These are phyloP conservation scores for Acromyrmex charruanus DNA, from an alignment of 1,140 invertebrate species.

Conservation along the genomic window DNA sequence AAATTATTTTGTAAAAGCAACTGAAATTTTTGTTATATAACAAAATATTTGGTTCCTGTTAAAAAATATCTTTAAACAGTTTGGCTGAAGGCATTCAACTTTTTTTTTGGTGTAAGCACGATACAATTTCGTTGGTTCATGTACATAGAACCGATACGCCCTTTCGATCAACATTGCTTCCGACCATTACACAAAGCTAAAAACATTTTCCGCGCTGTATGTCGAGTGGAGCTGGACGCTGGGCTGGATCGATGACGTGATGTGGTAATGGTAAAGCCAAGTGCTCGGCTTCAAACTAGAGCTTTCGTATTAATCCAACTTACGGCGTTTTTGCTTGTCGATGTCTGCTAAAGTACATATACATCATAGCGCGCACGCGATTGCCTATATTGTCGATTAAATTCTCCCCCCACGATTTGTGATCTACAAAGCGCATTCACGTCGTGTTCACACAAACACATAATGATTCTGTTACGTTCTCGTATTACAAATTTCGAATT, in stretches of 20 bases:
- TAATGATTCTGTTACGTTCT: neutral
- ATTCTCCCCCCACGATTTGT: neutral
- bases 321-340: constrained; percentile 4
- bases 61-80: too few relatives aligned
- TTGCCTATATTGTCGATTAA: neutral
- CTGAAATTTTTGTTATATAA: too few relatives aligned
- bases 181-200: constrained; percentile 14
- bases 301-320: constrained; percentile 35
- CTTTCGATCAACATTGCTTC: constrained; percentile 37
- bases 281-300: constrained; percentile 9
- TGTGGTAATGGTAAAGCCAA: constrained; percentile 37
- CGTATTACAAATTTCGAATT: neutral
- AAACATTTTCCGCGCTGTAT: constrained; percentile 40
- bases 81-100: too few relatives aligned
- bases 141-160: neutral
- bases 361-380: neutral
- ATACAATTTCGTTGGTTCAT: constrained; percentile 9
- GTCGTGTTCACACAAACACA: neutral
- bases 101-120: neutral
- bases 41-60: too few relatives aligned
- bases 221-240: constrained; percentile 18
- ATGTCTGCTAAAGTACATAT: neutral
- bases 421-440: neutral
- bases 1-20: too few relatives aligned
- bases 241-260: constrained; percentile 34